A percentile compares a stretch with the other conserved stretches of the same genome.
These are phyloP conservation scores for Chlorospingus semifuscus DNA, from an alignment of 2,797 vertebrate genomes.

Conservation along the genomic window DNA sequence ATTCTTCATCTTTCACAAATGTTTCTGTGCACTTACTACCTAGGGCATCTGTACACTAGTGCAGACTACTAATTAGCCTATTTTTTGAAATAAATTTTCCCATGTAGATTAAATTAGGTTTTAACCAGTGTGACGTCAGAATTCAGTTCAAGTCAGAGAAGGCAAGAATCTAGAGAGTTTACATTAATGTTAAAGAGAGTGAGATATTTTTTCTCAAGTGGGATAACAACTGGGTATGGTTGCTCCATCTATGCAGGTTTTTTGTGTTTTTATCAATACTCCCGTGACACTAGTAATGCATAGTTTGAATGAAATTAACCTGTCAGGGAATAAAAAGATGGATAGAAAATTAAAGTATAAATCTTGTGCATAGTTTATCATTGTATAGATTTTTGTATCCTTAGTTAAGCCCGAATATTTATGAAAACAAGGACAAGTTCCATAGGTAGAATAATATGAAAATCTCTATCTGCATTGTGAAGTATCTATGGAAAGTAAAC, in stretches of 20 bases:
- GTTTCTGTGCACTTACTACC: background rate
- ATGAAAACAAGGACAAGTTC: background rate
- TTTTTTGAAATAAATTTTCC: background rate
- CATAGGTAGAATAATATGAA: background rate
- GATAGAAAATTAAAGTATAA: background rate
- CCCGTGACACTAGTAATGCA: fast-evolving
- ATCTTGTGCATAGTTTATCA: background rate
- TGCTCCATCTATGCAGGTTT: background rate
- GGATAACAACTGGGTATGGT: background rate
- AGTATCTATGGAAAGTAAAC: background rate
- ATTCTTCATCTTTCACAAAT: background rate
- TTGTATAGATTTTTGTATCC: background rate
- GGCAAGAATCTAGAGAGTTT: background rate
- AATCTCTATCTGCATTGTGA: background rate
- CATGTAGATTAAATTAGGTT: background rate
- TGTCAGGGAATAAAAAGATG: background rate
- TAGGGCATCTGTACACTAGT: background rate
- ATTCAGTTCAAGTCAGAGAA: background rate
- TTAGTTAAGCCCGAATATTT: background rate
- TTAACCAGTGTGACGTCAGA: background rate
- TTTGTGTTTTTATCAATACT: background rate
- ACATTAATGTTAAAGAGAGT: background rate
- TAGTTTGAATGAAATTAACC: background rate
- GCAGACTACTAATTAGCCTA: background rate
- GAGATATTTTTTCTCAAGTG: background rate